These are phyloP conservation scores for Delphinapterus leucas DNA, from an alignment of 2,113 vertebrate species.

Conservation along the genomic window DNA sequence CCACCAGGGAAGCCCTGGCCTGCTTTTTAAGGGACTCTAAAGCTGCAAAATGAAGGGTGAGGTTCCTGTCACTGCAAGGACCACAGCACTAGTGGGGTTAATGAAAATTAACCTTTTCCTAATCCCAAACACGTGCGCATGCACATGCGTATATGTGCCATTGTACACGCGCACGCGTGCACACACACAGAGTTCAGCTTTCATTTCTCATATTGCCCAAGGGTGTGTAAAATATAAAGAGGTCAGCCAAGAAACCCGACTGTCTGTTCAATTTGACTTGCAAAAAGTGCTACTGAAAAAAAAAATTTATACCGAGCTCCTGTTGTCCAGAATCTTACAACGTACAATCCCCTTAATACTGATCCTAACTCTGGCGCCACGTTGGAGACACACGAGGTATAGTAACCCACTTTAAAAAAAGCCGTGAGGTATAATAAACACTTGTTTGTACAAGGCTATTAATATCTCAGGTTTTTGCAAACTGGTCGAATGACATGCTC, in stretches of 20 bases:
- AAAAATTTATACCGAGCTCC: slow-evolving; percentile 33
- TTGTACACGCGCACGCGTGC: neutral
- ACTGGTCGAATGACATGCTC: neutral
- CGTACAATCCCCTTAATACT: slow-evolving; percentile 10
- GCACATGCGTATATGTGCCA: too few species aligned
- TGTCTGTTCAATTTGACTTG: slow-evolving; percentile 67
- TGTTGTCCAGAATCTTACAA: slow-evolving; percentile 17
- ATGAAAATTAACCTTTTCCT: neutral
- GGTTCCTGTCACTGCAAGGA: neutral
- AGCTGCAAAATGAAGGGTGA: neutral
- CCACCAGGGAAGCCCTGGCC: too few species aligned
- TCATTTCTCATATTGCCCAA: slow-evolving; percentile 62
- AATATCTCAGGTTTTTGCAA: neutral
- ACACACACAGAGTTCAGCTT: slow-evolving; percentile 16
- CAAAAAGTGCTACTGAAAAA: slow-evolving; percentile 40
- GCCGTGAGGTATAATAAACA: slow-evolving; percentile 27
- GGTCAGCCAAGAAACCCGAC: slow-evolving; percentile 41
- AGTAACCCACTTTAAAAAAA: slow-evolving; percentile 30
- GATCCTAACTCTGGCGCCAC: neutral
- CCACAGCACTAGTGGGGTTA: neutral
- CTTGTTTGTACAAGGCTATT: slow-evolving; percentile 26
- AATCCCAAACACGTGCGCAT: neutral
- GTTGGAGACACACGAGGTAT: neutral
- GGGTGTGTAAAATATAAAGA: slow-evolving; percentile 38
- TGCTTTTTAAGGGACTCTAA: neutral